phyloP scores from a whole-genome alignment of 2,797 vertebrate species.

The Urocyon cinereoargenteus region DNA sequence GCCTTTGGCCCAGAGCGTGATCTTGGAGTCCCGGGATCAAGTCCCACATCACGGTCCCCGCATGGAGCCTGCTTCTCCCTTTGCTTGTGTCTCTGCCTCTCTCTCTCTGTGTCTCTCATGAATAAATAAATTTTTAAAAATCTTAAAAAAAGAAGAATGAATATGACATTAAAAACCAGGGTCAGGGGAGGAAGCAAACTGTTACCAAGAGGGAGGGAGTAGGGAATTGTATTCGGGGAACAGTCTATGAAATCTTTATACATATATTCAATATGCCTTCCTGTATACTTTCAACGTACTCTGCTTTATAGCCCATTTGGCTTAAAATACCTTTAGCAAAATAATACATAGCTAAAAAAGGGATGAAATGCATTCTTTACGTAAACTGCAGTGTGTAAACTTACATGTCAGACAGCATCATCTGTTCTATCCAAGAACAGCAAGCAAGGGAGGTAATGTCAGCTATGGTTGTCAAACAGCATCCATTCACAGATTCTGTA shows the following conservation, averaged over 20 bases:
- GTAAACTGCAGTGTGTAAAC: not conserved
- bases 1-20: too few relatives aligned
- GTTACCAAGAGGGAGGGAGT: not conserved
- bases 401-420: not conserved
- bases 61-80: too few relatives aligned
- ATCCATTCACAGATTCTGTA: not conserved
- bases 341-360: not conserved
- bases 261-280: not conserved
- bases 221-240: too few relatives aligned
- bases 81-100: too few relatives aligned
- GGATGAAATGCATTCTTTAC: not conserved
- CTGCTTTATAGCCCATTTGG: not conserved
- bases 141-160: not conserved
- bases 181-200: too few relatives aligned
- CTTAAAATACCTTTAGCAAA: not conserved
- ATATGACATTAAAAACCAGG: not conserved
- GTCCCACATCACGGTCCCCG: too few relatives aligned
- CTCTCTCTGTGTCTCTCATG: too few relatives aligned
- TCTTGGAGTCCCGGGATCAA: too few relatives aligned
- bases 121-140: too few relatives aligned
- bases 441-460: not conserved
- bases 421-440: not conserved
- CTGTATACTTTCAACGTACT: not conserved
- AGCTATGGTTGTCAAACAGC: not conserved
- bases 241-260: not conserved